Base-by-base conservation (phyloP, 2,113 vertebrate genomes). In the Caranx ignobilis region DNA sequence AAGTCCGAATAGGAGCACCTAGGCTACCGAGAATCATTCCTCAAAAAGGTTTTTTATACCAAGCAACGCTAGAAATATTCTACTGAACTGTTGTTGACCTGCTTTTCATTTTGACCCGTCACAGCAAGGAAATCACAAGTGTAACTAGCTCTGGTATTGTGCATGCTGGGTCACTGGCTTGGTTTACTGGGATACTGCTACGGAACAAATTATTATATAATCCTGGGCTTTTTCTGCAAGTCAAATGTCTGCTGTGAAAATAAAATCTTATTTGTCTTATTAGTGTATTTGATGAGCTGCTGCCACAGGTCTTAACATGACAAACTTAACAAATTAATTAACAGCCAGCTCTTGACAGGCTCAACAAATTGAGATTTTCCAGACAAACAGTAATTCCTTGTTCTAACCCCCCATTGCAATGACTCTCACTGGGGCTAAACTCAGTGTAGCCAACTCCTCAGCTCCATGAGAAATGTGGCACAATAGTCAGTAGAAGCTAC, bases 21-120 rank as follows among this genome's bases (percentile, higher is more conserved):
- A n/a, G 78, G 59, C 73, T 69, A 60, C 69, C 15, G 8, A 41
- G 61, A 75, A 71, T 81, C 79, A 84, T 83, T 69, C 79, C n/a
- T 57, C 61, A 52, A 69, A 82, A 52, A 71, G 64, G 71, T 45
- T 71, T 83, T 87, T 79, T 43, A 74, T 37, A 75, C 47, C 56
- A 72, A 60, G 39, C 32, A 47, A 48, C 55, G 31, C 18, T 52
- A 41, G 52, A 81, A 76, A 64, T 55, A 81, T 80, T 74, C 79
- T 61, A 12, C 63, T 87, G 60, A 79, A 83, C 79, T 87, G 41
- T 21, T 11, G 13, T 9, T 75, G 62, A 88, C 56, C 79, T 68
- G 15, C 39, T 37, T 66, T 41, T 39, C 11, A 45, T 75, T 79
- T 71, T 39, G 60, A 84, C 50, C 62, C 43, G 7, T 64, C 32